Conservation (phyloP, 2,797 vertebrate genomes). For the Enoplosus armatus region DNA sequence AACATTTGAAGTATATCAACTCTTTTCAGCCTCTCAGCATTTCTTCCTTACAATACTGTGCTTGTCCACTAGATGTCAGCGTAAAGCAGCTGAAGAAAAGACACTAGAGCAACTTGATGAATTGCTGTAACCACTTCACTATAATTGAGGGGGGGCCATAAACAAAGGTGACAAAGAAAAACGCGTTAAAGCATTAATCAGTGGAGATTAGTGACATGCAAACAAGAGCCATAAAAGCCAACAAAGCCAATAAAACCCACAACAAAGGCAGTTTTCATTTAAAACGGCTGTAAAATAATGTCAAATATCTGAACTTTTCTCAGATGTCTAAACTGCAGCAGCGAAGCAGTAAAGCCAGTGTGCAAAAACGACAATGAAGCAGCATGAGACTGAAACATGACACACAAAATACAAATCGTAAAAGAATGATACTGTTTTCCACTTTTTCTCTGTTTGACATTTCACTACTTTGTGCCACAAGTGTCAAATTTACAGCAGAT, state of each 20-base stretch:
- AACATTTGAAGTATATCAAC: background rate
- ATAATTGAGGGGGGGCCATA: background rate
- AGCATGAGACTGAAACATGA: background rate
- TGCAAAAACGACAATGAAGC: background rate
- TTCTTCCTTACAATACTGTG: background rate
- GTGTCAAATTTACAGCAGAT: slow-evolving; percentile 16
- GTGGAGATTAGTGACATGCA: background rate
- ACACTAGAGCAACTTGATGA: background rate
- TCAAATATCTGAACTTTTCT: background rate
- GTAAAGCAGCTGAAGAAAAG: slow-evolving; percentile 10
- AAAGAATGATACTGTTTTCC: background rate
- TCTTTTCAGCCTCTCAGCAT: background rate
- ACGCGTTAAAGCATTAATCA: background rate
- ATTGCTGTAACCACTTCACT: background rate
- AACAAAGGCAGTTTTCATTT: background rate
- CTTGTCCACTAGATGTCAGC: slow-evolving; percentile 67
- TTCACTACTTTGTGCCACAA: slow-evolving; percentile 23
- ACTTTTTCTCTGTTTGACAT: slow-evolving; percentile 15
- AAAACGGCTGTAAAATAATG: background rate
- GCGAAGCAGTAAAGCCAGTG: background rate
- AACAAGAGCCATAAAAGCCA: slow-evolving; percentile 1
- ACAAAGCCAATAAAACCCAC: slow-evolving; percentile 3
- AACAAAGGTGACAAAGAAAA: no score
- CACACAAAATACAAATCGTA: background rate
- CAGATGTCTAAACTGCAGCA: background rate